Conservation (phyloP, 92 coral and sea anemone species). For the Isaurus tuberculatus region DNA sequence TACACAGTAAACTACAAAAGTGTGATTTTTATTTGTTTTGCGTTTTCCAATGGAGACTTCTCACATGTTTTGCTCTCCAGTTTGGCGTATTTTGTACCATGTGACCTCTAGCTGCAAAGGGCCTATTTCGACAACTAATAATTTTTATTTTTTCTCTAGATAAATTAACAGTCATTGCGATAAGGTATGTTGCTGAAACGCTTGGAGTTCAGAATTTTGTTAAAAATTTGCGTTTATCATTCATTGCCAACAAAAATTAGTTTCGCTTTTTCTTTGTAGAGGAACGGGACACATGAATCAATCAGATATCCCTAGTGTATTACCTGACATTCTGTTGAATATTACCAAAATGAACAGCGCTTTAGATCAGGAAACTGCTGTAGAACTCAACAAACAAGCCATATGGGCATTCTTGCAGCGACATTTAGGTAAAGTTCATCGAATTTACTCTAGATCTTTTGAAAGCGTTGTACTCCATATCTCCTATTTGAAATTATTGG, state of each 20-base stretch:
- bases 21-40: no score
- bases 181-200: conserved; percentile 67
- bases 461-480: background rate
- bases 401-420: conserved; percentile 79
- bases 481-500: background rate
- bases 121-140: no score
- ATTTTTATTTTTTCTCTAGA: conserved; percentile 60
- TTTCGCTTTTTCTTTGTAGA: background rate
- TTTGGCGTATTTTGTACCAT: no score
- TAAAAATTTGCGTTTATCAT: background rate
- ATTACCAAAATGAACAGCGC: conserved; percentile 57
- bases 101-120: no score
- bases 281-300: conserved; percentile 86
- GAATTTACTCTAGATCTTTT: background rate
- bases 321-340: conserved; percentile 64
- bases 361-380: conserved; percentile 62
- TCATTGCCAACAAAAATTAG: background rate
- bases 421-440: conserved; percentile 66
- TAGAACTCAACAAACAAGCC: conserved; percentile 69
- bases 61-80: no score
- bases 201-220: background rate
- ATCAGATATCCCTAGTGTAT: conserved; percentile 76
- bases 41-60: no score
- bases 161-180: conserved; percentile 77
- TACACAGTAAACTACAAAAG: no score